Base-by-base conservation (phyloP, 2,888 invertebrate species). In the Amiota minor region DNA sequence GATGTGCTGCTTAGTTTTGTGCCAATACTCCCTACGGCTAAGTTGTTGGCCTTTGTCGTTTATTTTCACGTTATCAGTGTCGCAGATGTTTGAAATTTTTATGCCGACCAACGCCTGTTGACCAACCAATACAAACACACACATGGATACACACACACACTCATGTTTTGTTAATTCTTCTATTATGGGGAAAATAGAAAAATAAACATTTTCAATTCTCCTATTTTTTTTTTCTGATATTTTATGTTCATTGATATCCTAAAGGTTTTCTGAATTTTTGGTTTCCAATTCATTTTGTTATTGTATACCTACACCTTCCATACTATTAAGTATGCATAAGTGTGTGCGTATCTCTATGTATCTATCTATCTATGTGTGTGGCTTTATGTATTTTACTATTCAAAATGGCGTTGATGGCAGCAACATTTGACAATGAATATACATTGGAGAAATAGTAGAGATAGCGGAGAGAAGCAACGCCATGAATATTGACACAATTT, bases 401-500 rank as follows among this genome's bases (percentile, higher is more conserved):
- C 45, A 68, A 69, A 59, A 56, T 68, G 50, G 72, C 65, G 56
- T 59, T 72, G 16, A 67, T 77, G 80, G 75, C 71, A 45, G 73
- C 83, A 35, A 35, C 35, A 82, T 85, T 83, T 83, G 81, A 73
- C 67, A 53, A 74, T n/a, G n/a, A n/a, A n/a, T 84, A 82, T 85
- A 85, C 85, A 85, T 81, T 35, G 6, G 35, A 35, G 35, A 35
- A 35, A 35, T 35, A 35, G 35, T 35, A 35, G 35, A 35, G 35
- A 35, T 35, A 35, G 0, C 6, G 35, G 35, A 35, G 35, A 35
- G 35, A 35, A 84, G 82, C 77, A 83, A 77, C 81, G 82, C 77
- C 85, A 83, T 83, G 83, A 85, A 83, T 83, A 85, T 83, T 85
- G 83, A 83, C 84, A 85, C 83, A 85, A 85, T 83, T 83, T 83